Percentiles rank a stretch among this genome's conserved stretches.
Evolutionary conservation across 2,113 vertebrate species (phyloP).

Genomic region (Callipepla squamata): DNA sequence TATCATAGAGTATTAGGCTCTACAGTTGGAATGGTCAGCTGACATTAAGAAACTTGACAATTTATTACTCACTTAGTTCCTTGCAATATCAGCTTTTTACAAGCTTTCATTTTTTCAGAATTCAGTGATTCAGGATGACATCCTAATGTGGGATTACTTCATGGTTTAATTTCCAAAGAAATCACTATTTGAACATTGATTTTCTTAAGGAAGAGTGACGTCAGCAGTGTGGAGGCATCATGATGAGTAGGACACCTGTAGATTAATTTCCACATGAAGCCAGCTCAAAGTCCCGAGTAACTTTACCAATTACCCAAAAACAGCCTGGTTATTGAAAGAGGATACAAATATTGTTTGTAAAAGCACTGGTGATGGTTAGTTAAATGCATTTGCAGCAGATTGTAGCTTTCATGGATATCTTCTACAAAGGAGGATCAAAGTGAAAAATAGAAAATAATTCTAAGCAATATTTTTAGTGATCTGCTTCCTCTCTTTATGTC

Average conservation of each 20-base stretch:
- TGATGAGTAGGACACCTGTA: neutral
- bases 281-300: neutral
- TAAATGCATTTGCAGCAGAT: neutral
- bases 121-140: neutral
- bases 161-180: neutral
- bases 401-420: neutral
- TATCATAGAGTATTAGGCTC: neutral
- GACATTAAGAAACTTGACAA: neutral
- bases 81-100: neutral
- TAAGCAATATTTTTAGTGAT: neutral
- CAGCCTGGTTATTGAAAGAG: neutral
- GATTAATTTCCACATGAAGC: neutral
- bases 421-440: neutral
- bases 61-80: slow-evolving; percentile 6
- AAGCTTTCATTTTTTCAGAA: neutral
- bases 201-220: neutral
- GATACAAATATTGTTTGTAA: neutral
- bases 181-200: neutral
- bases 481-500: neutral
- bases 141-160: neutral
- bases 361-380: neutral
- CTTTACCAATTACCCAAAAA: neutral
- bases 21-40: neutral
- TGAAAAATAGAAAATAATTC: neutral
- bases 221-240: neutral